Evolutionary conservation across 2,797 vertebrate species (phyloP), one percentile per base, ranked within the genome.

Genomic region (Bovichtus variegatus): DNA sequence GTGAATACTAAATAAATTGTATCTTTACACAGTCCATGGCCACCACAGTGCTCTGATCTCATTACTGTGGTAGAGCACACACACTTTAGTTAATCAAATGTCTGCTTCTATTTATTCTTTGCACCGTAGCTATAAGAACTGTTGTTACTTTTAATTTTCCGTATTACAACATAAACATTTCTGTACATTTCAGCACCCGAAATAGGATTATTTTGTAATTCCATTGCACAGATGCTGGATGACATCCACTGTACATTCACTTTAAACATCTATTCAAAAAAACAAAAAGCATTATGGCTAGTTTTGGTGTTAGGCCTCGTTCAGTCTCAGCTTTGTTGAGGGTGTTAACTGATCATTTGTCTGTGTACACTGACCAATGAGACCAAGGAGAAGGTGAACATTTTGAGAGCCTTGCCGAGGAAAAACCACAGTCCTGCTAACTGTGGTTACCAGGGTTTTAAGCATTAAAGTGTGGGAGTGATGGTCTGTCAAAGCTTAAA

Each of bases 391-490:
- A 21, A 11, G 21, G 43, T 23, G 12, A 59, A 71, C 9, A 25
- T 36, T 46, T 12, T 44, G 9, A 53, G 16, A 63, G 38, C 13
- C n/a, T 18, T 16, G n/a, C 13, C 57, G n/a, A 21, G 21, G 23
- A 41, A 34, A 18, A 38, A 70, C 64, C n/a, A n/a, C 15, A 23
- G 60, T 31, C 38, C 19, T 47, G 12, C 47, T 50, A 47, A 55
- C 40, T 19, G 15, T 25, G 62, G 21, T 69, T 57, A 15, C 21
- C 47, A 36, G 11, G 21, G 65, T 54, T 77, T 71, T 53, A 51
- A 50, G 54, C 38, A 40, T 43, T 21, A 29, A 34, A 47, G 49
- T 41, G 82, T 84, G 63, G 81, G 66, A 72, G 74, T 71, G 65
- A 6, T 44, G 16, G n/a, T 74, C 38, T 76, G 38, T 74, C 38